phyloP scores from a whole-genome alignment of 2,888 invertebrate genomes.

The Hydroisotoma schaefferi region DNA sequence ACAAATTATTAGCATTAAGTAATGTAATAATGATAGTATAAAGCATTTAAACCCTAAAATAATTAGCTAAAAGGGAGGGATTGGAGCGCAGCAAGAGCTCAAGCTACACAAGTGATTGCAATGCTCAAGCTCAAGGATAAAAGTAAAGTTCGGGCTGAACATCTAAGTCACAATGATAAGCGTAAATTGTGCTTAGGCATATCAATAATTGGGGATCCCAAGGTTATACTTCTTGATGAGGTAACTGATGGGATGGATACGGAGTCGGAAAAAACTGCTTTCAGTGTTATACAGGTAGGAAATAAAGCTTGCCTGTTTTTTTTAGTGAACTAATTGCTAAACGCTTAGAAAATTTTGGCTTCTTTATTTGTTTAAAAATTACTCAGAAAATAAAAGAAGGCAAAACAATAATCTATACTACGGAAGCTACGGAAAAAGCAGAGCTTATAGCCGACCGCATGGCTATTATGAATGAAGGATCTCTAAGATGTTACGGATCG shows the following conservation, averaged over 20 bases:
- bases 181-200: slow-evolving; percentile 14
- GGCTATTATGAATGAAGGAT: slow-evolving; percentile 24
- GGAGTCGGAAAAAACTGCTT: slow-evolving; percentile 12
- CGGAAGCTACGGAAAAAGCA: slow-evolving; percentile 16
- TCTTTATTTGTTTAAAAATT: neutral
- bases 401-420: slow-evolving; percentile 19
- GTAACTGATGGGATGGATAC: slow-evolving; percentile 17
- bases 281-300: slow-evolving; percentile 17
- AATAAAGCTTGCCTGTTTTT: neutral
- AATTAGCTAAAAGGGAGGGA: slow-evolving; percentile 16
- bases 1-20: too few species aligned
- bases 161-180: slow-evolving; percentile 4
- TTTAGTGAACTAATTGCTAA: neutral
- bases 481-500: slow-evolving; percentile 18
- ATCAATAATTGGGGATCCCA: slow-evolving; percentile 9
- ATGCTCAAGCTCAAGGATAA: slow-evolving; percentile 15
- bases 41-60: too few species aligned
- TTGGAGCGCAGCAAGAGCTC: slow-evolving; percentile 12
- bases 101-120: slow-evolving; percentile 4
- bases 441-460: slow-evolving; percentile 17
- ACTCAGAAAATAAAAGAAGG: slow-evolving; percentile 18
- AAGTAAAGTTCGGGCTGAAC: slow-evolving; percentile 6
- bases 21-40: too few species aligned
- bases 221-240: slow-evolving; percentile 26
- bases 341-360: neutral